Conservation (phyloP, 2,797 vertebrate genomes). For the Pelodytes ibericus region DNA sequence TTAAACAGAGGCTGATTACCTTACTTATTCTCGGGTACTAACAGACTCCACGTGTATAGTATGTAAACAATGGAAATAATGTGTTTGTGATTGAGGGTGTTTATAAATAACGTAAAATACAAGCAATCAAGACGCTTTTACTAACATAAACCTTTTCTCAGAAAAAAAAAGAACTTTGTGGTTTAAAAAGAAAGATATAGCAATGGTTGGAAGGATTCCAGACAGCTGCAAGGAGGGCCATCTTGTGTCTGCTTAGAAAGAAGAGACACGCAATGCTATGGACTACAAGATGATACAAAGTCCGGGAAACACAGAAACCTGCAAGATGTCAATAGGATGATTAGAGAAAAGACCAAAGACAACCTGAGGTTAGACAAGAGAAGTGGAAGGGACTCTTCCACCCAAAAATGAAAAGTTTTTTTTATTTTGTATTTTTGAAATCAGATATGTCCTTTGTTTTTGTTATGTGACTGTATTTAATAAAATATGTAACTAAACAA, state of each 20-base stretch:
- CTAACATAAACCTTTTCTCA: background rate
- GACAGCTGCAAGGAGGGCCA: conserved; percentile 5
- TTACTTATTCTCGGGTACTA: background rate
- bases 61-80: conserved; percentile 9
- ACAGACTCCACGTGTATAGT: background rate
- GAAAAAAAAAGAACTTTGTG: background rate
- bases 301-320: background rate
- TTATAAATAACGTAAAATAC: conserved; percentile 2
- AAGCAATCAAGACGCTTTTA: background rate
- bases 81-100: background rate
- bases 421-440: no score
- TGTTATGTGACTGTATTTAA: no score
- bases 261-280: background rate
- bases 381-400: no score
- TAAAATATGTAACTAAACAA: no score
- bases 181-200: background rate
- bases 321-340: background rate
- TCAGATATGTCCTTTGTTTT: no score
- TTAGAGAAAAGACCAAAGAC: background rate
- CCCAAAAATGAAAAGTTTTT: no score
- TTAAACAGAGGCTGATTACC: background rate
- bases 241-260: background rate
- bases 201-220: background rate
- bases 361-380: background rate
- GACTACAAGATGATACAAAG: background rate